phyloP scores from a whole-genome alignment of 2,797 vertebrate genomes.

The Spatula clypeata region DNA sequence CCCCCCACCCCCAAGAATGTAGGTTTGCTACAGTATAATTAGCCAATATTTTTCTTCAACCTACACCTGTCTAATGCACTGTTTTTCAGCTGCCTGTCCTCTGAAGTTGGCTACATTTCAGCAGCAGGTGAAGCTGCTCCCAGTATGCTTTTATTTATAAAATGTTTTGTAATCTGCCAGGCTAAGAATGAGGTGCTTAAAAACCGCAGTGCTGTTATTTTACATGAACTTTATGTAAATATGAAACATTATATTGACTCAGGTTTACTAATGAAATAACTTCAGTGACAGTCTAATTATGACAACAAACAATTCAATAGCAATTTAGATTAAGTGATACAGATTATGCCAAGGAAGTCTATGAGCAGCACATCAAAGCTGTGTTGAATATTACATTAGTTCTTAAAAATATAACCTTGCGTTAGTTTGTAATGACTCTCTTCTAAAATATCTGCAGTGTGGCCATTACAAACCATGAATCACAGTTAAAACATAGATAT shows the following conservation, averaged over 20 bases:
- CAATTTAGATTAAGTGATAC: slow-evolving; percentile 3
- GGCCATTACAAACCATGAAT: slow-evolving; percentile 34
- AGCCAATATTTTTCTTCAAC: background rate
- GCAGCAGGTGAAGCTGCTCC: slow-evolving; percentile 2
- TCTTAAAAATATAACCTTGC: background rate
- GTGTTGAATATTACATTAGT: background rate
- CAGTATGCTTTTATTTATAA: slow-evolving; percentile 5
- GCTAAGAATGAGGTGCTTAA: background rate
- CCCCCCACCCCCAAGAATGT: background rate
- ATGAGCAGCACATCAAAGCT: background rate
- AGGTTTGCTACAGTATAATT: background rate
- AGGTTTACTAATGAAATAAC: slow-evolving; percentile 24
- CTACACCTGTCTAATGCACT: background rate
- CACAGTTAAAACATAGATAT: background rate
- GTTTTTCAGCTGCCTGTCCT: background rate
- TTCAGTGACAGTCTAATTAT: background rate
- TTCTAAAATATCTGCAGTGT: slow-evolving; percentile 15
- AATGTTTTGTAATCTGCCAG: background rate
- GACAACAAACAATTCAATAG: background rate
- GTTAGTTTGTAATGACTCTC: background rate
- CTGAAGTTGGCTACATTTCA: slow-evolving; percentile 22
- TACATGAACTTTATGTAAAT: background rate
- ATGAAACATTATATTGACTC: background rate
- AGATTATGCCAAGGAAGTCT: background rate
- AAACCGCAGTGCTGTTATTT: background rate